Conservation (phyloP, 2,888 invertebrate species). For the Diarsia rubi region DNA sequence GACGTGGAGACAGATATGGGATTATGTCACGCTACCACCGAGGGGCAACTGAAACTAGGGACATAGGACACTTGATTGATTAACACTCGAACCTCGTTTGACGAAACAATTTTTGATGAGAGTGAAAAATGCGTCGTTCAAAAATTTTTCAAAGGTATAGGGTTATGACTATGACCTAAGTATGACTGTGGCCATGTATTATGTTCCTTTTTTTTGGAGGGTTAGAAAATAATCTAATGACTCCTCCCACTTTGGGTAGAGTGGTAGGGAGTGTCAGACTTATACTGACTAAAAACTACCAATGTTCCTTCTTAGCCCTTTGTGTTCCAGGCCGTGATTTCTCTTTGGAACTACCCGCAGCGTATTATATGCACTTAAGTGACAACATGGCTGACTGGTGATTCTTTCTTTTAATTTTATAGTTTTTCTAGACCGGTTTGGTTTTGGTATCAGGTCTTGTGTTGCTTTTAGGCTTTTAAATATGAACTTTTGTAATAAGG, state of each 20-base stretch:
- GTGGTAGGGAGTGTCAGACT: too few relatives aligned
- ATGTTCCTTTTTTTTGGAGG: too few relatives aligned
- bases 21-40: slow-evolving; percentile 77
- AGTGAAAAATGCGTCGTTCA: not conserved
- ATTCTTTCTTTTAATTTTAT: too few relatives aligned
- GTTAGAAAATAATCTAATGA: too few relatives aligned
- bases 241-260: too few relatives aligned
- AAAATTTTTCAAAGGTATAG: not conserved
- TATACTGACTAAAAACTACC: too few relatives aligned
- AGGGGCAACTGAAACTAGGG: slow-evolving; percentile 41
- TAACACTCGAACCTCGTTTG: slow-evolving; percentile 34
- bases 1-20: slow-evolving; percentile 82
- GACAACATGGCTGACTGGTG: not conserved
- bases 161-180: too few relatives aligned
- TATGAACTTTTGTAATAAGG: not conserved
- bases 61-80: slow-evolving; percentile 51
- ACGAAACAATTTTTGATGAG: slow-evolving; percentile 32
- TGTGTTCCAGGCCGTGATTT: too few relatives aligned
- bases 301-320: too few relatives aligned
- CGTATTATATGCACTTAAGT: not conserved
- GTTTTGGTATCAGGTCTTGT: not conserved
- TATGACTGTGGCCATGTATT: not conserved
- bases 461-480: not conserved
- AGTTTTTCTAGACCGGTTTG: too few relatives aligned
- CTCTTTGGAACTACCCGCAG: too few relatives aligned